phyloP scores from a whole-genome alignment of 2,113 vertebrate species.

The rabbit (Oryctolagus cuniculus) region mOryCun1.1 NC_091453.1:24772001-24772500 shows the following conservation, averaged over 20 bases:
- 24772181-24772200: not conserved
- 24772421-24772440: slow-evolving; percentile 46
- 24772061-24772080: not conserved
- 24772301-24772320: slow-evolving; percentile 33
- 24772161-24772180: not conserved
- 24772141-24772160: not conserved
- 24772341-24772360: slow-evolving; percentile 39
- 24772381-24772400: slow-evolving; percentile 36
- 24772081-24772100: not conserved
- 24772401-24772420: slow-evolving; percentile 34
- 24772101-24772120: not conserved
- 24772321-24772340: not conserved
- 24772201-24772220: slow-evolving; percentile 12
- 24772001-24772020: too few species aligned
- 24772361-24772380: slow-evolving; percentile 15
- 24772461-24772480: slow-evolving; percentile 28
- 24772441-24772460: not conserved
- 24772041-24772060: slow-evolving; percentile 9
- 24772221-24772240: slow-evolving; percentile 48
- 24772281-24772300: slow-evolving; percentile 21
- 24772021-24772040: slow-evolving; percentile 80
- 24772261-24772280: slow-evolving; percentile 37
- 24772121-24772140: not conserved
- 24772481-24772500: not conserved
- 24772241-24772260: slow-evolving; percentile 28